Conservation (phyloP, 2,113 vertebrate genomes). For the Macrotus californicus region DNA sequence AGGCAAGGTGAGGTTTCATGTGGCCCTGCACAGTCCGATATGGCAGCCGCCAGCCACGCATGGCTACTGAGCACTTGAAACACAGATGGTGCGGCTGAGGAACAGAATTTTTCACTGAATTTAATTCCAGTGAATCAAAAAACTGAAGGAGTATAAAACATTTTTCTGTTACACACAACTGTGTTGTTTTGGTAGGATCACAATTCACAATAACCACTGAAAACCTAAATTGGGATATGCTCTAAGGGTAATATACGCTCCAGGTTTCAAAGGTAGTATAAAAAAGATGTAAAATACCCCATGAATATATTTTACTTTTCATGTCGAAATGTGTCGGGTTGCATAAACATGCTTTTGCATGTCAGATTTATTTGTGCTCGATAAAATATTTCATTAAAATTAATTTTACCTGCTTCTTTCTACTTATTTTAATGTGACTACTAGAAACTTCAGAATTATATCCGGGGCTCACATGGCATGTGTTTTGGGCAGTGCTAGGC, state of each 20-base stretch:
- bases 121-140: not conserved
- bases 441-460: not conserved
- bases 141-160: not conserved
- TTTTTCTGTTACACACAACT: not conserved
- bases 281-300: not conserved
- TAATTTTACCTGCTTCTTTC: not conserved
- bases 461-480: not conserved
- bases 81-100: not conserved
- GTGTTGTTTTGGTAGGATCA: not conserved
- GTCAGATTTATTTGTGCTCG: not conserved
- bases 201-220: not conserved
- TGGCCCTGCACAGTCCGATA: too few relatives aligned
- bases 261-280: not conserved
- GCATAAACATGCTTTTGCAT: not conserved
- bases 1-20: not conserved
- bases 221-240: not conserved
- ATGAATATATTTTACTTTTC: not conserved
- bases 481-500: not conserved
- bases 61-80: not conserved
- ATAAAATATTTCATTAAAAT: not conserved
- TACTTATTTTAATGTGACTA: too few relatives aligned
- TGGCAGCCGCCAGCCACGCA: not conserved
- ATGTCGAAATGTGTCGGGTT: not conserved
- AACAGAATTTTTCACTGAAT: not conserved
- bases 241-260: not conserved